These are phyloP conservation scores for Empis stercorea DNA, from an alignment of 2,888 invertebrate genomes.

Conservation along the genomic window DNA sequence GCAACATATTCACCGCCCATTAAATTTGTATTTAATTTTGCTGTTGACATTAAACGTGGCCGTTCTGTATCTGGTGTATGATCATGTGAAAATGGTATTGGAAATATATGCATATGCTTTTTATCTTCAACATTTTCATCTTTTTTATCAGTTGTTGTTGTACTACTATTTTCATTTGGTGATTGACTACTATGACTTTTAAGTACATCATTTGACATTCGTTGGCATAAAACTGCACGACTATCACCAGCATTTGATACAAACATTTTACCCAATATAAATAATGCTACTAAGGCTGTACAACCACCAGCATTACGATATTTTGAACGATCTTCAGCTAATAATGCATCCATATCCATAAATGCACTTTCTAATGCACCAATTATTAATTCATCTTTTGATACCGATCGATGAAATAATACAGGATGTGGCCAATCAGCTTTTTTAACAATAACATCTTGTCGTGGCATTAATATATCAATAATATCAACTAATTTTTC, in stretches of 20 bases:
- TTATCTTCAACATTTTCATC: slow-evolving; percentile 8
- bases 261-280: slow-evolving; percentile 62
- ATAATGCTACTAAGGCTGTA: slow-evolving; percentile 60
- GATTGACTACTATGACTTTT: slow-evolving; percentile 8
- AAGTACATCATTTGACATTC: slow-evolving; percentile 16
- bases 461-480: slow-evolving; percentile 38
- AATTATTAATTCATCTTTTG: slow-evolving; percentile 50
- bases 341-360: slow-evolving; percentile 53
- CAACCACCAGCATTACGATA: slow-evolving; percentile 66
- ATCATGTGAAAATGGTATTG: slow-evolving; percentile 46
- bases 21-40: slow-evolving; percentile 36
- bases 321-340: slow-evolving; percentile 51
- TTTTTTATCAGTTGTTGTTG: neutral
- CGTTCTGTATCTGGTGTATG: slow-evolving; percentile 62
- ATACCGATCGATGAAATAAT: slow-evolving; percentile 32
- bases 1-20: slow-evolving; percentile 57
- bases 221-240: slow-evolving; percentile 48
- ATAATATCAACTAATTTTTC: slow-evolving; percentile 51
- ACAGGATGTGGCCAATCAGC: slow-evolving; percentile 27
- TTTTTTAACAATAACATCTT: slow-evolving; percentile 10
- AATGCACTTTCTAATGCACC: slow-evolving; percentile 74
- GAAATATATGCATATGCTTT: slow-evolving; percentile 19
- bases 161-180: slow-evolving; percentile 4
- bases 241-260: slow-evolving; percentile 75
- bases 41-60: slow-evolving; percentile 46